Evolutionary conservation across 2,888 invertebrate genomes (phyloP), one percentile per base, ranked within the genome.

Genomic region (Abrostola triplasia): DNA sequence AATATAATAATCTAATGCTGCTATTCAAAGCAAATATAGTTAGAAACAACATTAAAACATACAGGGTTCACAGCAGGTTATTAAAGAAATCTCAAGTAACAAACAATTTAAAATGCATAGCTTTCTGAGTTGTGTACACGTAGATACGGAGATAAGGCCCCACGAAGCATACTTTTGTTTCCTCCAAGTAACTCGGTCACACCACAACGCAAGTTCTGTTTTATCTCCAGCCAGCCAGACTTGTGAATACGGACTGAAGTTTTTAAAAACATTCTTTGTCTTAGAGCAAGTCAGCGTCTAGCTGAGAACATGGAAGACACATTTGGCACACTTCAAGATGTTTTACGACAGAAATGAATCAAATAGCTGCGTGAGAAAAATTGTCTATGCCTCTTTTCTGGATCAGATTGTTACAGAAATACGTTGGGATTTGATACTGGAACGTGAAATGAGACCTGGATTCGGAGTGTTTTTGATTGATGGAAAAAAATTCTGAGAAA

Each of bases 101-200:
- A 10, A 55, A 12, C 42, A 42, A 51, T 44, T 51, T 72, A 47
- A 64, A 67, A 76, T 72, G 69, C 61, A 80, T 65, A 67, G 69
- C 66, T 68, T 74, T 64, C 61, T 71, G 38, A 66, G 65, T 62
- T 47, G 13, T 24, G 53, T 60, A 52, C 48, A 52, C 48, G 64
- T 70, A 75, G 62, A 66, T 75, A 50, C 35, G n/a, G 47, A 78
- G 68, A 76, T 79, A 74, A 67, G 67, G 59, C 48, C 37, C 47
- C 59, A 49, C 55, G 64, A 58, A 62, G 59, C 61, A 73, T 64
- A 64, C 63, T 80, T 79, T 74, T 72, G 67, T 79, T 59, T 71
- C 60, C 51, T 41, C 58, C 47, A 62, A 35, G 74, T 81, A 84
- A 83, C 82, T 85, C 85, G 85, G 85, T 84, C 85, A 82, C 78